Base-by-base conservation (phyloP, 2,888 invertebrate species). In the Eretmocerus hayati region DNA sequence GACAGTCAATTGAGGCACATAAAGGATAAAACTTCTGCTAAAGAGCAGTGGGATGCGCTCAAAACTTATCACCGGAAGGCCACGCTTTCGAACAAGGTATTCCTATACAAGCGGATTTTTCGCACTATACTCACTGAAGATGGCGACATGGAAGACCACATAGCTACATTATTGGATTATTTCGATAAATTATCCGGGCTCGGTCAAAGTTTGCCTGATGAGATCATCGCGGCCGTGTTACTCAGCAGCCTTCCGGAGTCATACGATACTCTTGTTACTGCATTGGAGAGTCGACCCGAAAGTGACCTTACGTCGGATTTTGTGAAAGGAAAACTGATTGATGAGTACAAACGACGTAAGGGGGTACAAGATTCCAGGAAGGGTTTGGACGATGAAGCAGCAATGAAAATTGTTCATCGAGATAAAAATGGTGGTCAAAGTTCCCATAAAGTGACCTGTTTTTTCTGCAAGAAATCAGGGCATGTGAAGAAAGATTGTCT, bases 271-370 rank as follows among this genome's bases (percentile, higher is more conserved):
- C 56, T 18, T 53, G 56, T 42, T 54, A 52, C 46, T 43, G 52
- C 43, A 48, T 59, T 47, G 50, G 49, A 33, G 46, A 52, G 47
- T 33, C 48, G 58, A 46, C 16, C 57, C 2, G 57, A 58, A 22
- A 42, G 18, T 2, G 59, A 60, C 18, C 37, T 58, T 16, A 59
- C 58, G 18, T 21, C 55, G 5, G 46, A 46, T 3, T 31, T 58
- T 2, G 56, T 57, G 3, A 56, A 54, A 38, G 50, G 56, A 3
- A 56, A 58, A 48, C 26, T 59, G 13, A 50, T 59, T 20, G 59
- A 57, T 23, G 59, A 57, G 45, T 59, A 54, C n/a, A 53, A 39
- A 39, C 51, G 56, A 32, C 44, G 55, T 11, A 33, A 37, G 57
- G 57, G 35, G 57, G 57, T 15, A 37, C 49, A 36, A 53, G 58